Evolutionary conservation across 2,888 invertebrate species (phyloP), one percentile per base, ranked within the genome.

Genomic region (Timandra comae): DNA sequence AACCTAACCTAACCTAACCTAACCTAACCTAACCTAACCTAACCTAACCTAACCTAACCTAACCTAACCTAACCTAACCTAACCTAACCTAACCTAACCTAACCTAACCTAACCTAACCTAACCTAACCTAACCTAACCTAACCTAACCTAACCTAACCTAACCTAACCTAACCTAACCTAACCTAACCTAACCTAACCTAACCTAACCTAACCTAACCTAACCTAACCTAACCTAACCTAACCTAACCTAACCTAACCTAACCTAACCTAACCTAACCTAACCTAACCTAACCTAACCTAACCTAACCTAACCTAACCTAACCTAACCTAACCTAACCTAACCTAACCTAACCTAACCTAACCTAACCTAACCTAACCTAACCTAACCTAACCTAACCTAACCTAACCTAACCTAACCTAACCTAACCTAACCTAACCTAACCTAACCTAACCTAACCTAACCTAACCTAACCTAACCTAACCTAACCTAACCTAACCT

Each of bases 271-370:
- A 43, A 44, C 41, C 41, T 39, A 45, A 45, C 41, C 41, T 39
- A 45, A 41, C 41, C 39, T 38, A 42, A 46, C 42, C 42, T 38
- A 46, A 42, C 42, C 42, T 45, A 45, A 41, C 41, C 39, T 38
- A 44, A 45, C 41, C 41, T 37, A 45, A 39, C 41, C 44, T 41
- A 45, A 45, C 44, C 44, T 41, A 45, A 45, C 44, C 44, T 38
- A 41, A 45, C 44, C 44, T 45, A 45, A 41, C 44, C 41, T 39
- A 41, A 41, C 44, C 41, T 36, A 39, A 41, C 44, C 41, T 41
- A 44, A 41, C 44, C 44, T 41, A 43, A 44, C 41, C 44, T 38
- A 41, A 44, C 41, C 44, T 41, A 41, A 44, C 41, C 44, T 38
- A 41, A 44, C 41, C 43, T 41, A 41, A 41, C 41, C 33, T 33